Conservation (phyloP, 2,797 vertebrate species). For the Schizothorax lantsangensis region DNA sequence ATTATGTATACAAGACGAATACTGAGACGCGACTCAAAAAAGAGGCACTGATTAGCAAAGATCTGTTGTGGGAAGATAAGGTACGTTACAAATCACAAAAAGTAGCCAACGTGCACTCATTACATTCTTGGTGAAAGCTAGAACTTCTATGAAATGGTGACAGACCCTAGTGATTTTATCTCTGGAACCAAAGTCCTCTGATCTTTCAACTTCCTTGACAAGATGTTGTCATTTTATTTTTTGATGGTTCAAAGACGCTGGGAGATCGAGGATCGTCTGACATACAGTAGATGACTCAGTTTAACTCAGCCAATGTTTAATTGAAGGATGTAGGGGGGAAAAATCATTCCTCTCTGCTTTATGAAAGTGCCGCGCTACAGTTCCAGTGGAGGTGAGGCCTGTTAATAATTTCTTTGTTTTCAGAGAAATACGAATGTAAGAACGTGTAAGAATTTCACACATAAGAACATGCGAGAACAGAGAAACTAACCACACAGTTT, state of each 20-base stretch:
- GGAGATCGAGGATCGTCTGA: constrained; percentile 71
- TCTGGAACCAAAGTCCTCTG: constrained; percentile 71
- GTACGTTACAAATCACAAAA: constrained; percentile 34
- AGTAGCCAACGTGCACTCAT: constrained; percentile 40
- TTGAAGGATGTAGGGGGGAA: constrained; percentile 70
- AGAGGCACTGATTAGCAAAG: constrained; percentile 42
- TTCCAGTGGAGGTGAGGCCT: constrained; percentile 19
- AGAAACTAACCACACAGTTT: not conserved
- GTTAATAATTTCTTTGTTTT: constrained; percentile 34
- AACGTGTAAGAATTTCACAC: constrained; percentile 33
- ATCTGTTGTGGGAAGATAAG: constrained; percentile 48
- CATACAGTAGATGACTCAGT: constrained; percentile 66
- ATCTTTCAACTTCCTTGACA: constrained; percentile 77
- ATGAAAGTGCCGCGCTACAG: not conserved
- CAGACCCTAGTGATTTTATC: constrained; percentile 73
- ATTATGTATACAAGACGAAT: constrained; percentile 25
- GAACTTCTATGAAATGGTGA: constrained; percentile 71
- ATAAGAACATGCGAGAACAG: not conserved
- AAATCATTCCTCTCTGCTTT: constrained; percentile 59
- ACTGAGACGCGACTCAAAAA: constrained; percentile 11
- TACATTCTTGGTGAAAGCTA: constrained; percentile 67
- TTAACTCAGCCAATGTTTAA: constrained; percentile 72
- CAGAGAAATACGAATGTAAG: constrained; percentile 29
- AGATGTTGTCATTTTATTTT: constrained; percentile 74
- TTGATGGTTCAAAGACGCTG: constrained; percentile 67